Conservation (phyloP, 2,888 invertebrate species). For the Drosophila atroscutellata region DNA sequence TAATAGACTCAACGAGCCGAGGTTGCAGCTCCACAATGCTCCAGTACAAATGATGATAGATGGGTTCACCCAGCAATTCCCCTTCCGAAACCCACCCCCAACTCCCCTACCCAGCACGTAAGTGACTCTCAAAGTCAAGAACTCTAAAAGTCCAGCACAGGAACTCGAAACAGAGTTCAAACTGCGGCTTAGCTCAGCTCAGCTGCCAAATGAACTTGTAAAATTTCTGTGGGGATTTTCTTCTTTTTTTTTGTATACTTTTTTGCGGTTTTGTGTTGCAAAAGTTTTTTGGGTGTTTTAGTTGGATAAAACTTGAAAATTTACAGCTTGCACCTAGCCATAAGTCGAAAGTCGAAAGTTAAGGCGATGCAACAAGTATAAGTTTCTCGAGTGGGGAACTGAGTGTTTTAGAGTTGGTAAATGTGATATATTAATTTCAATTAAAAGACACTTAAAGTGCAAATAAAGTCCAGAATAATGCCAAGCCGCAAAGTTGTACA, state of each 20-base stretch:
- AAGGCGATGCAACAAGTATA: slow-evolving; percentile 53
- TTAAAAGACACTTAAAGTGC: slow-evolving; percentile 43
- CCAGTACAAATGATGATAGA: slow-evolving; percentile 59
- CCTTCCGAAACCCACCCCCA: not conserved
- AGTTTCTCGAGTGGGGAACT: slow-evolving; percentile 19
- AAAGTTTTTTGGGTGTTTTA: slow-evolving; percentile 44
- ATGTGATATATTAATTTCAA: slow-evolving; percentile 49
- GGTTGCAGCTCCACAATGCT: slow-evolving; percentile 24
- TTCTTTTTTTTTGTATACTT: not conserved
- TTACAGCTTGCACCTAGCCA: slow-evolving; percentile 52
- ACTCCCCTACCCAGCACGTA: not conserved
- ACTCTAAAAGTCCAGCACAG: slow-evolving; percentile 24
- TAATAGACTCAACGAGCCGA: slow-evolving; percentile 64
- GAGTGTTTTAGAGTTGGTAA: slow-evolving; percentile 6
- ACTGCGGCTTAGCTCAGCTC: slow-evolving; percentile 50
- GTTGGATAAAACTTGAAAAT: slow-evolving; percentile 47
- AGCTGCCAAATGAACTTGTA: slow-evolving; percentile 59
- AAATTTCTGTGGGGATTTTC: slow-evolving; percentile 44
- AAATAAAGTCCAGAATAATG: not conserved
- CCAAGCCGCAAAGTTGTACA: not conserved
- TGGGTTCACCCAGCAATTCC: slow-evolving; percentile 26
- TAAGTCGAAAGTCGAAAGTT: slow-evolving; percentile 47
- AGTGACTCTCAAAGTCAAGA: slow-evolving; percentile 1
- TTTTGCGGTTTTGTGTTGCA: slow-evolving; percentile 37
- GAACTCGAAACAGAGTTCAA: slow-evolving; percentile 46